Evolutionary conservation across 2,113 vertebrate genomes (phyloP).

Genomic region (Pitta sordida): DNA sequence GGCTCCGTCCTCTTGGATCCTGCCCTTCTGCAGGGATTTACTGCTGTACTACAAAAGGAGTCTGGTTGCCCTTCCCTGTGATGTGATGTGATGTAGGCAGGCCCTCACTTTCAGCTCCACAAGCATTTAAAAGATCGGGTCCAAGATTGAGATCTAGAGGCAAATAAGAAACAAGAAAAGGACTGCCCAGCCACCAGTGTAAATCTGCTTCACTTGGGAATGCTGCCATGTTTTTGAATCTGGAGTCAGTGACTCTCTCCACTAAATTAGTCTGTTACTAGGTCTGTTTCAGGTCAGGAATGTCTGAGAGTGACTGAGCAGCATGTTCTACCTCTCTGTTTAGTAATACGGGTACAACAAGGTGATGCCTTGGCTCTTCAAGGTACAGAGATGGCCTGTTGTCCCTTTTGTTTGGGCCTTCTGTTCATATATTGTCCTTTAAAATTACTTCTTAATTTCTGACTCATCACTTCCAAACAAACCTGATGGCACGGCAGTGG

Average conservation of each 20-base stretch:
- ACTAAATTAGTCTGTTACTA: not conserved
- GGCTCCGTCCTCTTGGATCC: not conserved
- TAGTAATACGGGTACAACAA: not conserved
- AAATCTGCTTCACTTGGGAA: not conserved
- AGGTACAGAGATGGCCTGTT: not conserved
- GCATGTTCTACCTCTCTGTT: not conserved
- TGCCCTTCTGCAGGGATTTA: not conserved
- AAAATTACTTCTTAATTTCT: not conserved
- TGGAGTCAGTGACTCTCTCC: not conserved
- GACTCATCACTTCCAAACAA: not conserved
- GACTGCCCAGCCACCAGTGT: not conserved
- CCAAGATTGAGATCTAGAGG: not conserved
- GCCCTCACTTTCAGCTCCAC: not conserved
- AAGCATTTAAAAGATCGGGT: not conserved
- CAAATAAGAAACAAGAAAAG: not conserved
- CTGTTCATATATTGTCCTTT: not conserved
- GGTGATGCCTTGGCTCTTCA: not conserved
- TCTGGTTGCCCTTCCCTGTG: not conserved
- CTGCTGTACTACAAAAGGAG: accelerated
- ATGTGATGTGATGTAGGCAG: not conserved
- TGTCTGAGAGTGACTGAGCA: not conserved
- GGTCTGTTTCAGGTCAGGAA: not conserved
- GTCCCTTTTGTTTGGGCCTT: not conserved
- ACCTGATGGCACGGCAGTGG: not conserved
- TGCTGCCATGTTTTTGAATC: not conserved